These are phyloP conservation scores for Cyclophora albipunctata DNA, from an alignment of 2,888 invertebrate genomes.

Conservation along the genomic window DNA sequence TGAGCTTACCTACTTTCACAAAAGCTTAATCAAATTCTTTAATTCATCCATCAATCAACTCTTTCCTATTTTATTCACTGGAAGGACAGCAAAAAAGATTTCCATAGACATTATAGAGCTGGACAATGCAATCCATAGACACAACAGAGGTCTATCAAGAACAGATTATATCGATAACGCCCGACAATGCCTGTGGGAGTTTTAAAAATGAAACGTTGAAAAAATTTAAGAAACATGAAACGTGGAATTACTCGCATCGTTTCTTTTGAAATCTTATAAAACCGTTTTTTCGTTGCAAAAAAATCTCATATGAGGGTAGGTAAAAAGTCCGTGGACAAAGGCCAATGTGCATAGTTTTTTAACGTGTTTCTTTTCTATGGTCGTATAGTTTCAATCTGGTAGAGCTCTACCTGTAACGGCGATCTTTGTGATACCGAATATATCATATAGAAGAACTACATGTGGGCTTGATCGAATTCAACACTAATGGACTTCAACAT, in stretches of 20 bases:
- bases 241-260: slow-evolving; percentile 74
- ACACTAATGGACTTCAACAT: too few species aligned
- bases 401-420: slow-evolving; percentile 29
- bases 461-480: too few species aligned
- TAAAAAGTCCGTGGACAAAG: slow-evolving; percentile 67
- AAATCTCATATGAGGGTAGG: slow-evolving; percentile 61
- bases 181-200: slow-evolving; percentile 65
- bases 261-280: slow-evolving; percentile 69
- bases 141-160: slow-evolving; percentile 64
- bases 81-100: slow-evolving; percentile 21
- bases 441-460: slow-evolving; percentile 12
- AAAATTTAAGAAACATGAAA: slow-evolving; percentile 69
- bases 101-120: slow-evolving; percentile 31
- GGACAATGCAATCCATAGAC: slow-evolving; percentile 50
- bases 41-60: slow-evolving; percentile 50
- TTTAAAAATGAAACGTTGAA: slow-evolving; percentile 39
- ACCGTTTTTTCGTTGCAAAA: slow-evolving; percentile 69
- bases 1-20: too few species aligned
- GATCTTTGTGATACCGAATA: background rate
- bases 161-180: slow-evolving; percentile 68
- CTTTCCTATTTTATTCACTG: slow-evolving; percentile 34
- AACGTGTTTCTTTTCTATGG: slow-evolving; percentile 54
- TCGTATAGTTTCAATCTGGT: slow-evolving; percentile 43
- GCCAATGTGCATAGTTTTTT: slow-evolving; percentile 57
- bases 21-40: background rate